Base-by-base conservation (phyloP, 1,140 invertebrate genomes). In the Radopholus similis region DNA sequence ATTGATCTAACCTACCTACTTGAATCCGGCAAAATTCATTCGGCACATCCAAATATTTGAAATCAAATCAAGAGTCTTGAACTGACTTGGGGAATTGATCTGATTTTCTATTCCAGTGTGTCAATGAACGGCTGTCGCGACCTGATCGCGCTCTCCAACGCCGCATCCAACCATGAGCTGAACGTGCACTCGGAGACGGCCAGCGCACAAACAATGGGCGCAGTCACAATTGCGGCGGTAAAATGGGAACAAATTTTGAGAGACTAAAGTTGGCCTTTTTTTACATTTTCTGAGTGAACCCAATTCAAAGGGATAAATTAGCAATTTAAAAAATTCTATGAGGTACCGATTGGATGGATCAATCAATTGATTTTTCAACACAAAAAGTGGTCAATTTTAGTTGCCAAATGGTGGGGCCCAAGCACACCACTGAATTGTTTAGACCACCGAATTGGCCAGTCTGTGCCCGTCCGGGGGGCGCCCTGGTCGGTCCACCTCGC, bases 51-150 rank as follows among this genome's bases (percentile, higher is more conserved):
- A n/a, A n/a, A n/a, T n/a, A n/a, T n/a, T n/a, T n/a, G n/a, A n/a
- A n/a, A n/a, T n/a, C n/a, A n/a, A n/a, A n/a, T n/a, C n/a, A n/a
- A n/a, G n/a, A n/a, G n/a, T n/a, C n/a, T n/a, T n/a, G n/a, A n/a
- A n/a, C n/a, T n/a, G n/a, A n/a, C n/a, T n/a, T n/a, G n/a, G n/a
- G n/a, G n/a, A n/a, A n/a, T n/a, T n/a, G n/a, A n/a, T n/a, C n/a
- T n/a, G n/a, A n/a, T n/a, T n/a, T n/a, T n/a, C n/a, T n/a, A n/a
- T 72, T 75, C 58, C 32, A 75, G 73, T 66, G 74, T 75, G 37
- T 75, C 73, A 34, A 28, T 75, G 64, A 75, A 75, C 49, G 73
- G 73, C 0, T 75, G 74, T 57, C 64, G 73, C 37, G 73, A 75
- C 65, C 51, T 75, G 23, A 75, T 75, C 37, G 68, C 73, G 4